Evolutionary conservation across 2,113 vertebrate species (phyloP).

Genomic region (Bettongia penicillata): DNA sequence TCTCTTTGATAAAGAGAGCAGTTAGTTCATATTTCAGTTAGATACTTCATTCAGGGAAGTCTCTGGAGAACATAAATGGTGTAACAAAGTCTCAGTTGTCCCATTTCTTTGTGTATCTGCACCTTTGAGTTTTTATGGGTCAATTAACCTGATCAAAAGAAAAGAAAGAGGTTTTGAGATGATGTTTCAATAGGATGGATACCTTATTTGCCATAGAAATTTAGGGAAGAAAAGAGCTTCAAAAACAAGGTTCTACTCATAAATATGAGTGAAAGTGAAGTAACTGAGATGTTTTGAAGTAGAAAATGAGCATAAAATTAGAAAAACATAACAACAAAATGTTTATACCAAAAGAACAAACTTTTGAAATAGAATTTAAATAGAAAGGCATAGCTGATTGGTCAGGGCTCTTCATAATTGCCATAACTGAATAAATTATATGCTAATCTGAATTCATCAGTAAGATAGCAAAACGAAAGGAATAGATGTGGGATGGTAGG

Average conservation of each 20-base stretch:
- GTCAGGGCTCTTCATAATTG: not conserved
- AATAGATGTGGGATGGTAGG: not conserved
- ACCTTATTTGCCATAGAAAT: not conserved
- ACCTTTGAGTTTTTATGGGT: not conserved
- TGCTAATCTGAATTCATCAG: not conserved
- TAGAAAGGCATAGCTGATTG: not conserved
- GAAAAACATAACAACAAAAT: not conserved
- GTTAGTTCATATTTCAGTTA: conserved; percentile 4
- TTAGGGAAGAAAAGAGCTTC: not conserved
- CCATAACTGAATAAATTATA: not conserved
- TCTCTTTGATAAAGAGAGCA: not conserved
- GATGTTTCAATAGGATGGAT: not conserved
- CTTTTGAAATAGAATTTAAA: conserved; percentile 21
- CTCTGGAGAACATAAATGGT: not conserved
- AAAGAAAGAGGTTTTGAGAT: conserved; percentile 1
- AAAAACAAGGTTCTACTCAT: not conserved
- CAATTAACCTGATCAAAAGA: not conserved
- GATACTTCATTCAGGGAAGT: not conserved
- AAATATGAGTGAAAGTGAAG: not conserved
- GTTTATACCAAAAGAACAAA: not conserved
- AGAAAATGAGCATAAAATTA: conserved; percentile 12
- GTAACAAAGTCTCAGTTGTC: not conserved
- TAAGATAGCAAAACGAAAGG: not conserved
- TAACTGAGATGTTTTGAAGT: not conserved
- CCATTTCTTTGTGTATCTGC: conserved; percentile 2